These are phyloP conservation scores for Melopsittacus undulatus DNA, from an alignment of 2,797 vertebrate genomes.

Conservation along the genomic window DNA sequence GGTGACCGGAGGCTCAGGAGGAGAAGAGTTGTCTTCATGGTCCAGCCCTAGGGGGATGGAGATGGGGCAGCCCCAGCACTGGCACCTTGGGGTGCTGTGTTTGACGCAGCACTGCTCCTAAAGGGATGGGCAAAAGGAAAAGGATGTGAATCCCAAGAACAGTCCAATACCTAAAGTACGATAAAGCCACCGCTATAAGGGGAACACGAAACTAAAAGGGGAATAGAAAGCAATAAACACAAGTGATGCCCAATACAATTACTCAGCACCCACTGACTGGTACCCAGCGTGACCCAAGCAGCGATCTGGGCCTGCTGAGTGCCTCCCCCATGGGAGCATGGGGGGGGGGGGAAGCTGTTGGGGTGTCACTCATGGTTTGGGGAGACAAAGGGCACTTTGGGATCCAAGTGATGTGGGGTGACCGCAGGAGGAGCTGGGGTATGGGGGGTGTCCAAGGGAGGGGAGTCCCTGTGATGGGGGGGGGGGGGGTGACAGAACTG, in stretches of 20 bases:
- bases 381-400: background rate
- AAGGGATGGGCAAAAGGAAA: background rate
- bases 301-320: background rate
- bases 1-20: accelerated
- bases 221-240: background rate
- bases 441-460: background rate
- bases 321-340: background rate
- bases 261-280: no score
- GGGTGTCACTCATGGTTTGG: background rate
- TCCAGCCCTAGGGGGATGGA: accelerated
- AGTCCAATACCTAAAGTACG: background rate
- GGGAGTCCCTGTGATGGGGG: background rate
- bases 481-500: background rate
- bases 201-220: background rate
- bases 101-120: background rate
- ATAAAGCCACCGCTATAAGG: background rate
- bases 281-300: no score
- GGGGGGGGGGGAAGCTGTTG: background rate
- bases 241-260: background rate
- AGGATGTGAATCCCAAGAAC: background rate
- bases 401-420: background rate
- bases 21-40: background rate
- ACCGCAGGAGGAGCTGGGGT: background rate
- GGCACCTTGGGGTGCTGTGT: no score
- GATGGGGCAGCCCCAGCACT: accelerated